Base-by-base conservation (phyloP, 2,113 vertebrate genomes). In the Potamarius usumacintae region DNA sequence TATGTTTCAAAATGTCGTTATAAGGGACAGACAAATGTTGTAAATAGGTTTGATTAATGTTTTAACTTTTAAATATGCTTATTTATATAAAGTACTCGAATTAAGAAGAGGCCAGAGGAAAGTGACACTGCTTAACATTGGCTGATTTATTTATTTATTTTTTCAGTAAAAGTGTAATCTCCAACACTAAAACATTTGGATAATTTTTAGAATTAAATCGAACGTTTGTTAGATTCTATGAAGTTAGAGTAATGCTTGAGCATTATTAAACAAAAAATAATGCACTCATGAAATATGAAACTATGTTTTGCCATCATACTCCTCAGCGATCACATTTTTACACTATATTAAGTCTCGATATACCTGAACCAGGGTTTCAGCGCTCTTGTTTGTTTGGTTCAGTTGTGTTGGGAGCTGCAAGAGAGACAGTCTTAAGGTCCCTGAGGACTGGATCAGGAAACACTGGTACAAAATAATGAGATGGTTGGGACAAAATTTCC, bases 391-490 rank as follows among this genome's bases (percentile, higher is more conserved):
- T 80, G 53, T 65, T 65, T 83, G 22, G 10, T 65, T 65, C 42
- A 50, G 34, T 42, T 27, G 81, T n/a, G 42, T 30, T 30, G 77
- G 74, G 74, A 80, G 27, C 77, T 57, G 53, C 77, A 80, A 22
- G 8, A 57, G 53, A 79, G 53, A 53, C 74, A 65, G 80, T 22
- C 30, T 42, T 62, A 15, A 62, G 42, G 15, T 83, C 81, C 22
- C 81, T 4, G 22, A 67, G 42, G 81, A 67, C 42, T 58, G 22
- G 7, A 27, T 83, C 25, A 65, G 20, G 81, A 65, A 83, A 20
- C 81, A n/a, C 42, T 53, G 7, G 42, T 65, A 83, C n/a, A 84
- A 89, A 83, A 89, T 78, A 65, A 85, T 82, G 72, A 76, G 48
- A 80, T 76, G 80, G n/a, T 20, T 50, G 60, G 42, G 81, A 82